phyloP scores from a whole-genome alignment of 2,113 vertebrate species.

The human (Homo sapiens) region GRCh38 chr1:33278001-33278500 shows the following conservation, averaged over 20 bases:
- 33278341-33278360: neutral
- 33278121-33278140: constrained; percentile 74
- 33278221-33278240: constrained; percentile 46
- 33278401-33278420: neutral
- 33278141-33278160: constrained; percentile 49
- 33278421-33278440: neutral
- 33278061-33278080: constrained; percentile 70
- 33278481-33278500: constrained; percentile 65
- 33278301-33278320: constrained; percentile 21
- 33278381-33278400: constrained; percentile 40
- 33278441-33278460: constrained; percentile 33
- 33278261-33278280: constrained; percentile 36
- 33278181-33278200: constrained; percentile 35
- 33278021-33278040: constrained; percentile 9
- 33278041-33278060: neutral
- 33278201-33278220: constrained; percentile 14
- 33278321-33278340: neutral
- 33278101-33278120: constrained; percentile 78
- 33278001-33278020: neutral
- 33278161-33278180: constrained; percentile 47
- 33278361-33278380: constrained; percentile 9
- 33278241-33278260: constrained; percentile 33
- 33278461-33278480: constrained; percentile 57
- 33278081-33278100: constrained; percentile 75
- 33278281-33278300: neutral